phyloP scores from a whole-genome alignment of 2,797 vertebrate genomes.

The Coregonus suidteri region DNA sequence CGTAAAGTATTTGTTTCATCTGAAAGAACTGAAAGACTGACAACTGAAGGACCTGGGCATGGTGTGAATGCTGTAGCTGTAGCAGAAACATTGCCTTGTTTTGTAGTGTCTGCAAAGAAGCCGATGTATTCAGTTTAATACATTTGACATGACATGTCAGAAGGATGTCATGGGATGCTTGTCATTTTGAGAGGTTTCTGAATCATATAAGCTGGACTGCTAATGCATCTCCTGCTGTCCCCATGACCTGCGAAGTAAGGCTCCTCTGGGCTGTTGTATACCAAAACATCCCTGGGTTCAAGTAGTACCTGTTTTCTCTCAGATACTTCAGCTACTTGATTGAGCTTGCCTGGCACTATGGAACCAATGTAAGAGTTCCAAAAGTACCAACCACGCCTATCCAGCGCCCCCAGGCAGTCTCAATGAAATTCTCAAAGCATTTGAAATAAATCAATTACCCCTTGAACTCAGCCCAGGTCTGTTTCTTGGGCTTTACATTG shows the following conservation, averaged over 20 bases:
- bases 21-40: conserved; percentile 8
- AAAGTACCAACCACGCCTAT: no score
- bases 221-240: conserved; percentile 59
- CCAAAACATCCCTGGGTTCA: background rate
- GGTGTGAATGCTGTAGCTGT: conserved; percentile 7
- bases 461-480: background rate
- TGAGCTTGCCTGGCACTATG: background rate
- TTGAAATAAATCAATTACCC: no score
- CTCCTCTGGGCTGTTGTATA: background rate
- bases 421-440: no score
- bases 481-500: background rate
- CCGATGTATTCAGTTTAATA: conserved; percentile 28
- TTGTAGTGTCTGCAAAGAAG: background rate
- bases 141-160: conserved; percentile 43
- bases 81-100: background rate
- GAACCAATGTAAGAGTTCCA: background rate
- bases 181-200: conserved; percentile 59
- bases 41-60: background rate
- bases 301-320: background rate
- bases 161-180: conserved; percentile 42
- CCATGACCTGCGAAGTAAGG: conserved; percentile 40
- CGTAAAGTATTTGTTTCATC: background rate
- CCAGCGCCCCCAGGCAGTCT: background rate
- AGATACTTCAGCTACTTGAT: background rate
- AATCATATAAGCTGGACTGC: conserved; percentile 52